Conservation (phyloP, 2,797 vertebrate species). For the Poliocrania exsul region DNA sequence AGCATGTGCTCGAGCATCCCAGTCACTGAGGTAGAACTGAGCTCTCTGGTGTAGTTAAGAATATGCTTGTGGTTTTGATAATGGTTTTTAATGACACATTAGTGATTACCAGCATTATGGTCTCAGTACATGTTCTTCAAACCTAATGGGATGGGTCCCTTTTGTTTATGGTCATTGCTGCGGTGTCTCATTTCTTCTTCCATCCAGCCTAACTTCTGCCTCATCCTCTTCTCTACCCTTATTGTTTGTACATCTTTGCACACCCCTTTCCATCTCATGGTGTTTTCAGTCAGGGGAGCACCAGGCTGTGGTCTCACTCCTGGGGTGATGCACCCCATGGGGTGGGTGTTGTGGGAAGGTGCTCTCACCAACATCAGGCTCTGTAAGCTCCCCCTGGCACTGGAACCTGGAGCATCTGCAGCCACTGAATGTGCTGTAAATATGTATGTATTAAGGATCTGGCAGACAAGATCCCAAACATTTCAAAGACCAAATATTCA, state of each 20-base stretch:
- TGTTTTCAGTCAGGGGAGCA: not conserved
- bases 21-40: not conserved
- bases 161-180: fast-evolving
- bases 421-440: not conserved
- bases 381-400: not conserved
- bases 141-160: not conserved
- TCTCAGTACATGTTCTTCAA: not conserved
- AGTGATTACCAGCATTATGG: not conserved
- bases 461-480: not conserved
- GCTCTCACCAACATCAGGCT: not conserved
- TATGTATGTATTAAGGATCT: not conserved
- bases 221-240: not conserved
- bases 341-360: not conserved
- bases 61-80: fast-evolving
- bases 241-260: not conserved
- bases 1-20: fast-evolving
- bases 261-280: fast-evolving
- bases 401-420: not conserved
- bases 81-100: not conserved
- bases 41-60: not conserved
- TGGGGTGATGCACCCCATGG: not conserved
- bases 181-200: not conserved
- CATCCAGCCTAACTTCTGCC: not conserved
- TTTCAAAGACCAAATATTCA: not conserved
- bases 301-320: not conserved